Percentiles rank a stretch among this genome's conserved stretches.
Conservation (phyloP, 2,113 vertebrate genomes). For the Plecotus auritus region DNA sequence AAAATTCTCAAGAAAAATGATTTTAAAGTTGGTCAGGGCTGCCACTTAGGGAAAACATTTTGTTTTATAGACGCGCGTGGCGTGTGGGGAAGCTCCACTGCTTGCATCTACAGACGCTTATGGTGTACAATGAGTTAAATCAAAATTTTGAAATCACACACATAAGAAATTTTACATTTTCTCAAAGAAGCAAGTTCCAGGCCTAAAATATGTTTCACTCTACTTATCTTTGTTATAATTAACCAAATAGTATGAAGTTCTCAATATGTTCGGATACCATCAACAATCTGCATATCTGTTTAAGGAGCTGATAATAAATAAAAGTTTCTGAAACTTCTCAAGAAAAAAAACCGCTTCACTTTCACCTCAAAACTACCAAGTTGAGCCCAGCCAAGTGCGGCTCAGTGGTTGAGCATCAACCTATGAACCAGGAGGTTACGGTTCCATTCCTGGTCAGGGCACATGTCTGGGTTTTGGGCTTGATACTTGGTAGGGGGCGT, state of each 20-base stretch:
- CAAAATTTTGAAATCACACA: background rate
- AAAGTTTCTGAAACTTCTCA: background rate
- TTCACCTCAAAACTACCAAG: background rate
- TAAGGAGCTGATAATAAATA: background rate
- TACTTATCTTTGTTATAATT: constrained; percentile 5
- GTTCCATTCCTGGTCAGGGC: too few species aligned
- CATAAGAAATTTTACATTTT: background rate
- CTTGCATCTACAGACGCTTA: too few species aligned
- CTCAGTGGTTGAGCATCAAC: too few species aligned
- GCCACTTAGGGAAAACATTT: too few species aligned
- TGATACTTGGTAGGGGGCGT: too few species aligned
- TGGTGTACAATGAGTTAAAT: background rate
- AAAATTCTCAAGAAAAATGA: too few species aligned
- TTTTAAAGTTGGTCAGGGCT: too few species aligned
- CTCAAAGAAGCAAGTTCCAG: background rate
- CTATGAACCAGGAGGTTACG: too few species aligned
- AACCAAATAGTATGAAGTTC: background rate
- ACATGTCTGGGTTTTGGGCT: too few species aligned
- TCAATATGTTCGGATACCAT: background rate
- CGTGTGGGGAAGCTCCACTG: too few species aligned
- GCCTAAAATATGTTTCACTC: background rate
- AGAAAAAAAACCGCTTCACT: background rate
- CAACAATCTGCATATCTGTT: background rate
- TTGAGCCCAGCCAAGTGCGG: too few species aligned
- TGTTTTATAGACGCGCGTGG: too few species aligned